These are phyloP conservation scores for Caerostris extrusa DNA, from an alignment of 1,140 invertebrate genomes.

Conservation along the genomic window DNA sequence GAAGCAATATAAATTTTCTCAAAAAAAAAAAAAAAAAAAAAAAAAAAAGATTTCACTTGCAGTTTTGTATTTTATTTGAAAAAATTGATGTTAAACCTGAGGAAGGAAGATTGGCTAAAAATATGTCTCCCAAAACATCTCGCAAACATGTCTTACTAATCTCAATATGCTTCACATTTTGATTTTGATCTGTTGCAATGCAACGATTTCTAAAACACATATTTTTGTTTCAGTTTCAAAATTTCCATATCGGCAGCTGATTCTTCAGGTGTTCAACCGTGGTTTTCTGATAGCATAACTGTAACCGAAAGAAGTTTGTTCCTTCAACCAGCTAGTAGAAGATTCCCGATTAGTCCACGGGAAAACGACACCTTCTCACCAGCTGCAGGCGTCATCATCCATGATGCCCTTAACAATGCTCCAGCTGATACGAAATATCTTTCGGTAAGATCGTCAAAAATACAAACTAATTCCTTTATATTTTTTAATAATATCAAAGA, in stretches of 20 bases:
- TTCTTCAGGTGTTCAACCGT: neutral
- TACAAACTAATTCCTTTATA: too few species aligned
- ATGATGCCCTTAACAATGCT: slow-evolving; percentile 49
- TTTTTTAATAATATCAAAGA: too few species aligned
- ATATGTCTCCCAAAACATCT: too few species aligned
- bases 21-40: too few species aligned
- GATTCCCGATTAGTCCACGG: slow-evolving; percentile 30
- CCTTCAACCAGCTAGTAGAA: slow-evolving; percentile 39
- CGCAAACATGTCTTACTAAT: too few species aligned
- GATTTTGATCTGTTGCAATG: neutral
- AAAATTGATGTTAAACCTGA: too few species aligned
- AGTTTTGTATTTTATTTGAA: too few species aligned
- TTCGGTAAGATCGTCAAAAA: neutral
- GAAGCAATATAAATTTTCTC: too few species aligned
- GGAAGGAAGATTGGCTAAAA: too few species aligned
- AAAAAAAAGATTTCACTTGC: too few species aligned
- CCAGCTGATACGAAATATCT: slow-evolving; percentile 56
- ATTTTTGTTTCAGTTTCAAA: slow-evolving; percentile 2
- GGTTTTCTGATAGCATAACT: neutral
- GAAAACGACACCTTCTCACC: slow-evolving; percentile 58
- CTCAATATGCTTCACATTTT: neutral
- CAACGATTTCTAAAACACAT: neutral
- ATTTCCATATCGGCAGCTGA: neutral
- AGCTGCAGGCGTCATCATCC: slow-evolving; percentile 60
- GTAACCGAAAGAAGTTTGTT: neutral